phyloP scores from a whole-genome alignment of 2,797 vertebrate genomes.

The Halcyon badia region DNA sequence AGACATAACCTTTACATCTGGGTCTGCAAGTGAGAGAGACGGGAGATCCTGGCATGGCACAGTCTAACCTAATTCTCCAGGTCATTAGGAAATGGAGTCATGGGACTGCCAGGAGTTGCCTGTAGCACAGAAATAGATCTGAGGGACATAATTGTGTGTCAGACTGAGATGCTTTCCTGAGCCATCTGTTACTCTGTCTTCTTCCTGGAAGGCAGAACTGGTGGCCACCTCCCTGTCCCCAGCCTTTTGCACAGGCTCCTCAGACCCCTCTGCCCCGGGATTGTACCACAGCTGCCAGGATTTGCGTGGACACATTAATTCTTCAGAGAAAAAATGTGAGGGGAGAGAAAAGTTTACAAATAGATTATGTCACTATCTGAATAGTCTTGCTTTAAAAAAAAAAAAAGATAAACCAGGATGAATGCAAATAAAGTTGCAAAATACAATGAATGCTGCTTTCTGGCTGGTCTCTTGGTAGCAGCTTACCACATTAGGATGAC shows the following conservation, averaged over 20 bases:
- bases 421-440: not conserved
- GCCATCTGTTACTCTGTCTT: not conserved
- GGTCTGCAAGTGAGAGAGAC: not conserved
- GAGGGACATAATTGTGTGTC: not conserved
- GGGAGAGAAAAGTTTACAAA: not conserved
- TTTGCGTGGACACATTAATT: not conserved
- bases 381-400: not conserved
- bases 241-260: not conserved
- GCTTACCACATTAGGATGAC: not conserved
- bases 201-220: not conserved
- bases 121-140: not conserved
- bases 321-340: not conserved
- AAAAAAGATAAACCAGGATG: not conserved
- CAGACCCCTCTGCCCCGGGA: not conserved
- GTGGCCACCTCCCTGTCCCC: not conserved
- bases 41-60: not conserved
- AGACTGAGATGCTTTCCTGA: not conserved
- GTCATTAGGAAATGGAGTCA: not conserved
- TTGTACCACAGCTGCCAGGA: not conserved
- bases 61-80: not conserved
- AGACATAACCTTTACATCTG: not conserved
- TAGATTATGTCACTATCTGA: not conserved
- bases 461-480: not conserved
- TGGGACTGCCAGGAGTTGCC: not conserved
- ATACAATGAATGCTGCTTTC: not conserved